Base-by-base conservation (phyloP, 2,797 vertebrate species). In the Staurois parvus region DNA sequence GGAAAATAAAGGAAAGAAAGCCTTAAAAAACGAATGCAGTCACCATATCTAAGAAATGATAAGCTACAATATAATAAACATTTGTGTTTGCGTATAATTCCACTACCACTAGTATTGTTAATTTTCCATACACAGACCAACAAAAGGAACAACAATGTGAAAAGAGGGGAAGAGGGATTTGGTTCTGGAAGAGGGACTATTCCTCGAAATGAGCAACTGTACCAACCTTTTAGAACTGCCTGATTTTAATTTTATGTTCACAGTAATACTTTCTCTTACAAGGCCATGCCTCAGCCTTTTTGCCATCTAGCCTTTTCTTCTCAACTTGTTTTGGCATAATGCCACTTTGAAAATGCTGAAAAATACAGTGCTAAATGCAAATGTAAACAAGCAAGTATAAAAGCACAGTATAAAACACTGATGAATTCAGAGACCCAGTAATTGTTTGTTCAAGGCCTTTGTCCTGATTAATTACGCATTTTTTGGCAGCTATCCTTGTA, bases 401-500 rank as follows among this genome's bases (percentile, higher is more conserved):
- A 40, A 42, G 70, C 70, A 72, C 37, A 42, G 11, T 72, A 42
- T 42, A 40, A 19, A 24, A 12, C 34, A 3, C 70, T 72, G 24
- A 28, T 13, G 11, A 13, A 26, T 12, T 26, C 34, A 76, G 52
- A 62, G 74, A 34, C 28, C 29, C 64, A 52, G 67, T 26, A 48
- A 69, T 69, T 24, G 59, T 29, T 69, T 52, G 42, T 24, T 42
- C n/a, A 10, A 66, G 24, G n/a, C 73, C 15, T 79, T 40, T 67
- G 32, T 79, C 37, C 45, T 13, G 9, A 37, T 69, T 42, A 29
- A 76, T 76, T 76, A 76, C 45, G 29, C 29, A 52, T 66, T 78
- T 78, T 69, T 48, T 79, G 64, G 40, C 77, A 69, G 42, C 19
- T 45, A 30, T 62, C 15, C 29, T 52, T 69, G 77, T 69, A 79